Conservation (phyloP, 2,113 vertebrate species). For the Misgurnus anguillicaudatus region DNA sequence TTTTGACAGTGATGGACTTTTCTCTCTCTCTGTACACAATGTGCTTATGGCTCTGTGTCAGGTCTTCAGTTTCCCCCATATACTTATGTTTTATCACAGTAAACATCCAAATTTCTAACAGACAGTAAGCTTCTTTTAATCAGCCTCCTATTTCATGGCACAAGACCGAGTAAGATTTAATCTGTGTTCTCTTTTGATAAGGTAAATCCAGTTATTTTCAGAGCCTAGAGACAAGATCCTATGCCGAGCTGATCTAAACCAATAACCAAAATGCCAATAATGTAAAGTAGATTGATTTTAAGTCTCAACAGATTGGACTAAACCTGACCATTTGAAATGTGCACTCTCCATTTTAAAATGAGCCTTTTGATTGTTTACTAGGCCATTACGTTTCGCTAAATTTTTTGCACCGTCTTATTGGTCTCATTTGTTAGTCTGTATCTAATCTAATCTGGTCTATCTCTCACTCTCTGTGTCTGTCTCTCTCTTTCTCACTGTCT, state of each 20-base stretch:
- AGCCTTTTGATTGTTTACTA: no score
- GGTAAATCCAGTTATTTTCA: conserved; percentile 26
- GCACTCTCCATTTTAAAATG: not conserved
- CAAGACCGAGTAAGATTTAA: conserved; percentile 23
- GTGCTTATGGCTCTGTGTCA: not conserved
- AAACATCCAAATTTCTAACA: conserved; percentile 15
- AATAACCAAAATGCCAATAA: conserved; percentile 20
- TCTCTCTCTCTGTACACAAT: not conserved
- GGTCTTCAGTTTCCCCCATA: not conserved
- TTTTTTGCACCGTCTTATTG: conserved; percentile 31
- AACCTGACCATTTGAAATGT: not conserved
- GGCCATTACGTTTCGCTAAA: no score
- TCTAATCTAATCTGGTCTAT: conserved; percentile 56
- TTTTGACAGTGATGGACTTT: conserved; percentile 64
- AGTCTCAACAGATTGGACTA: not conserved
- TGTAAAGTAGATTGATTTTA: conserved; percentile 36
- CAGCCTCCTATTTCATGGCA: conserved; percentile 15
- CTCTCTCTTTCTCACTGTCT: conserved; percentile 27
- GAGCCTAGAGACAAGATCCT: conserved; percentile 26
- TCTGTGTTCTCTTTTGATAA: conserved; percentile 29
- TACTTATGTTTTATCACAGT: conserved; percentile 26
- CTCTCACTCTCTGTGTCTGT: not conserved
- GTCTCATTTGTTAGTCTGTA: conserved; percentile 46
- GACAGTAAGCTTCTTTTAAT: conserved; percentile 39
- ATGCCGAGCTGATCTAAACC: conserved; percentile 15